A percentile compares a stretch with the other conserved stretches of the same genome.
These are phyloP conservation scores for Drosophila albomicans DNA, from an alignment of 1,140 invertebrate genomes.

Conservation along the genomic window DNA sequence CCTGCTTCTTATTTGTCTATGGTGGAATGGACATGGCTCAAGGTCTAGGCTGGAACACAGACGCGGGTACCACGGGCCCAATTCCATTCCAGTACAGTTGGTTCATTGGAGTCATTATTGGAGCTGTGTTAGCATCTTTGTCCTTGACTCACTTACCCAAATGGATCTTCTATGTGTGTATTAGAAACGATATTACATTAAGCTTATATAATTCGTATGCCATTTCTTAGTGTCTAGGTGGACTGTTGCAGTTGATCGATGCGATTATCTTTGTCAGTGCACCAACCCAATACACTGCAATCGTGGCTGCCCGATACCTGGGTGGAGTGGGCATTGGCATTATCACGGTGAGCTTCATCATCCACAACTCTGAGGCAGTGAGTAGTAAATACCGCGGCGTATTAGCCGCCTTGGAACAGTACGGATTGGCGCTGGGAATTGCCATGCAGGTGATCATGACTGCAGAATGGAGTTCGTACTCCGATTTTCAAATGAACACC, in stretches of 20 bases:
- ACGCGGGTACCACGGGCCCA: neutral
- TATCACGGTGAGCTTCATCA: conserved; percentile 48
- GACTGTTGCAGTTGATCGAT: conserved; percentile 40
- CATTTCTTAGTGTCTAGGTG: conserved; percentile 23
- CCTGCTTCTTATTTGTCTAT: conserved; percentile 43
- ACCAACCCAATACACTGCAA: conserved; percentile 26
- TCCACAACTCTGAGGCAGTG: conserved; percentile 53
- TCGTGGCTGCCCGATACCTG: conserved; percentile 57
- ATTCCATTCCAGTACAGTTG: conserved; percentile 46
- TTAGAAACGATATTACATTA: neutral
- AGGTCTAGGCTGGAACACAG: conserved; percentile 43
- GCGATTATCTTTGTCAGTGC: conserved; percentile 53
- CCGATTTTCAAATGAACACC: conserved; percentile 40
- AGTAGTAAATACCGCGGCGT: conserved; percentile 35
- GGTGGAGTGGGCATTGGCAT: conserved; percentile 56
- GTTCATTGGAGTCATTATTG: conserved; percentile 59
- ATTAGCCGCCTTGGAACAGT: conserved; percentile 45
- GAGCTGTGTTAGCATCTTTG: conserved; percentile 40
- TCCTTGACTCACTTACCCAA: conserved; percentile 33
- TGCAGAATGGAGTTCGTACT: conserved; percentile 32
- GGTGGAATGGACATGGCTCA: conserved; percentile 58
- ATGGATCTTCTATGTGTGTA: conserved; percentile 49
- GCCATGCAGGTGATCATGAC: conserved; percentile 65
- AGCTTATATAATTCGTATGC: neutral
- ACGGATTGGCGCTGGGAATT: conserved; percentile 52